These are phyloP conservation scores for Invenusta paracnida DNA, from an alignment of 2,888 invertebrate species.

Conservation along the genomic window DNA sequence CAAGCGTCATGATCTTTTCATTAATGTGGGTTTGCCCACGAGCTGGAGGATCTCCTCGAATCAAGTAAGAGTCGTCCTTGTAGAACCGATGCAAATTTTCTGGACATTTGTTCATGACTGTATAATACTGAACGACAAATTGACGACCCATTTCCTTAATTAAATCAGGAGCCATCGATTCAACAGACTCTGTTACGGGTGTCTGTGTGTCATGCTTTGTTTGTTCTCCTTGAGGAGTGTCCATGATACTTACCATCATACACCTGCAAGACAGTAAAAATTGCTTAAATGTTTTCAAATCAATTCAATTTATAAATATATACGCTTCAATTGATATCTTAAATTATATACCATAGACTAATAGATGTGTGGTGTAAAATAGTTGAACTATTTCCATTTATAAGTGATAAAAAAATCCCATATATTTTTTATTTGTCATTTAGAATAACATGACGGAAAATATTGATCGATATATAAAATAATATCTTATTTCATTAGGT, in stretches of 20 bases:
- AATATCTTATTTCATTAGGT: no score
- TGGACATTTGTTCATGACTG: constrained; percentile 40
- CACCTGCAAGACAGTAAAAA: no score
- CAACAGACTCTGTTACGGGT: constrained; percentile 4
- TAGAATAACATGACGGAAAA: no score
- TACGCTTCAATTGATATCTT: no score
- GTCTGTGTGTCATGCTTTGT: neutral
- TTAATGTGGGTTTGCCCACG: constrained; percentile 31
- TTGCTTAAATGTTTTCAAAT: no score
- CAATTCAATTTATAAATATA: no score
- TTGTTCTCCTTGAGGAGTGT: neutral
- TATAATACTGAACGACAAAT: constrained; percentile 40
- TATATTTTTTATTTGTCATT: no score
- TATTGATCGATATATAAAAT: no score
- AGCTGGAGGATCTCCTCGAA: constrained; percentile 11
- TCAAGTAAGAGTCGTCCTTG: constrained; percentile 36
- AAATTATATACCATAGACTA: no score
- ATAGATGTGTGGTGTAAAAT: no score
- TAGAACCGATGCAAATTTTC: constrained; percentile 38
- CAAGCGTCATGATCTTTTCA: constrained; percentile 37
- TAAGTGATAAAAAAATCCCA: no score
- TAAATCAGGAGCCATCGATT: constrained; percentile 24
- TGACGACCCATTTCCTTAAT: constrained; percentile 27
- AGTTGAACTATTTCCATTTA: no score
- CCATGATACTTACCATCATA: neutral